These are phyloP conservation scores for Caenorhabditis inopinata DNA, from an alignment of 1,140 invertebrate species.

Conservation along the genomic window DNA sequence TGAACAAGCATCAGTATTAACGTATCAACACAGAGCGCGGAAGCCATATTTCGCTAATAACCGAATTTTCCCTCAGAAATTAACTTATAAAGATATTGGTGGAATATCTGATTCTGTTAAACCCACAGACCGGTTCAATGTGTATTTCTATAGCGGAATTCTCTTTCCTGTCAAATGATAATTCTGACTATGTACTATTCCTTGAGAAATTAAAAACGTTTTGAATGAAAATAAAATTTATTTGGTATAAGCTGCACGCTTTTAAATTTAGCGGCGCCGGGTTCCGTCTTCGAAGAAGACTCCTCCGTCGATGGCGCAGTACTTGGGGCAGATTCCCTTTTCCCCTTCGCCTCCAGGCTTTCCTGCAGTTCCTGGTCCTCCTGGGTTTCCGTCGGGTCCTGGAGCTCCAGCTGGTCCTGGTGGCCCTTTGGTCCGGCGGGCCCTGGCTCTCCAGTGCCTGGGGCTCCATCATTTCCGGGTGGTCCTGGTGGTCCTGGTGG, in stretches of 20 bases:
- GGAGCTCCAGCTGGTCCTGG: slow-evolving; percentile 44
- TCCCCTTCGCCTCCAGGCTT: slow-evolving; percentile 51
- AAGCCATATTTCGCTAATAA: too few relatives aligned
- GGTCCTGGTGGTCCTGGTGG: slow-evolving; percentile 45
- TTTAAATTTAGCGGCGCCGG: slow-evolving; percentile 43
- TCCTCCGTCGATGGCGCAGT: slow-evolving; percentile 61
- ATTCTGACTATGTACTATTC: background rate
- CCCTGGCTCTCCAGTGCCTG: slow-evolving; percentile 25
- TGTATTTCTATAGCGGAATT: background rate
- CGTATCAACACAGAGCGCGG: too few relatives aligned
- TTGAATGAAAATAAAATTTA: slow-evolving; percentile 17
- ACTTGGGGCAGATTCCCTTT: slow-evolving; percentile 63
- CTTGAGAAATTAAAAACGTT: background rate
- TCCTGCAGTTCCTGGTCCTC: slow-evolving; percentile 44
- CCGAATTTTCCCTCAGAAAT: too few relatives aligned
- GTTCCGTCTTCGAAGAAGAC: slow-evolving; percentile 62
- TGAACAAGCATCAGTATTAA: too few relatives aligned
- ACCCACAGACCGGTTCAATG: too few relatives aligned
- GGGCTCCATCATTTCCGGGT: slow-evolving; percentile 40
- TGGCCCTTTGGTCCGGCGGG: slow-evolving; percentile 32
- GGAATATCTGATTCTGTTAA: too few relatives aligned
- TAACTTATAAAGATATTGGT: too few relatives aligned
- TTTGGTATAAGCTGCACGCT: slow-evolving; percentile 10
- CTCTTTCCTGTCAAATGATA: background rate
- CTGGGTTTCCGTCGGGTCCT: slow-evolving; percentile 47